Evolutionary conservation across 1,140 invertebrate species (phyloP).

Genomic region (Drosophila hydei): DNA sequence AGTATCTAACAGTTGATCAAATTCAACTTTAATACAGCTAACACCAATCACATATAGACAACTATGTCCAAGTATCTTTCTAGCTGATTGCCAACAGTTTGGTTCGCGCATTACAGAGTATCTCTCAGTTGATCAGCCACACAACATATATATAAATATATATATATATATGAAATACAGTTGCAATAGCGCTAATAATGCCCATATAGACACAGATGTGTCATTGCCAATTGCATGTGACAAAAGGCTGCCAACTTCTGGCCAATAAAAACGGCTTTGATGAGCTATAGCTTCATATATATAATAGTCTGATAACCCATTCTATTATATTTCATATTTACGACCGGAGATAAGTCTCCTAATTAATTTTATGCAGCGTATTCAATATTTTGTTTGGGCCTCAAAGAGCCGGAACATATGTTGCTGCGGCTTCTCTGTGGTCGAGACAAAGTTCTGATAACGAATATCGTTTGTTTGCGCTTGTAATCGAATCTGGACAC

Average conservation of each 20-base stretch:
- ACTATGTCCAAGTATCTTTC: too few species aligned
- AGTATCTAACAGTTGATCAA: too few species aligned
- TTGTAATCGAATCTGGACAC: constrained; percentile 26
- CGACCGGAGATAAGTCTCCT: neutral
- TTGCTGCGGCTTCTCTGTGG: constrained; percentile 12
- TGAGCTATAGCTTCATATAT: neutral
- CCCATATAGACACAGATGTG: constrained; percentile 10
- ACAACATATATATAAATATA: too few species aligned
- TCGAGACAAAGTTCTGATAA: constrained; percentile 19
- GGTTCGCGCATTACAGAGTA: too few species aligned
- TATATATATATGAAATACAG: too few species aligned
- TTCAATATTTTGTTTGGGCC: neutral
- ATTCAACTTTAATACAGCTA: too few species aligned
- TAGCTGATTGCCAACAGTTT: too few species aligned
- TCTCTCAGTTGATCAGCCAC: neutral
- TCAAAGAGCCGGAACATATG: constrained; percentile 28
- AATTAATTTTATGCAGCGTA: too few species aligned
- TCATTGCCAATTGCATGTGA: constrained; percentile 1
- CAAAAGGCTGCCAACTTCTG: constrained; percentile 3
- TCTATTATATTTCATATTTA: constrained; percentile 3
- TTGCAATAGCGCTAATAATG: neutral
- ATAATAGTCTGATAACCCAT: constrained; percentile 8
- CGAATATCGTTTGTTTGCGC: constrained; percentile 15
- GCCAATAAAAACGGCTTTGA: neutral
- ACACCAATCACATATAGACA: too few species aligned